phyloP scores from a whole-genome alignment of 2,888 invertebrate genomes.

The Scaptomyza tumidula region DNA sequence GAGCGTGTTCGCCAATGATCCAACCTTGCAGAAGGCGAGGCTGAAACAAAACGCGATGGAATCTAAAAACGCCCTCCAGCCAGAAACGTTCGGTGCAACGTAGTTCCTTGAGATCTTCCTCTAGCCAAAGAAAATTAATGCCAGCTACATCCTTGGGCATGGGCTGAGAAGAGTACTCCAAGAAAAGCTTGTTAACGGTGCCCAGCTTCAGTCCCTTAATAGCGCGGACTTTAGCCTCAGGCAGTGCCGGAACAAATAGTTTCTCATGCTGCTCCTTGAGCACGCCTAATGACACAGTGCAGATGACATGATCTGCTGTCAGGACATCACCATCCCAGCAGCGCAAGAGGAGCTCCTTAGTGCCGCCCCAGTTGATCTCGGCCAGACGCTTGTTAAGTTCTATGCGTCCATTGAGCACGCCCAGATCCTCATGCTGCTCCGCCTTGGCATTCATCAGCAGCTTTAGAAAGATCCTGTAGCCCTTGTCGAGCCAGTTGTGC shows the following conservation, averaged over 20 bases:
- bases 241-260: constrained; percentile 85
- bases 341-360: constrained; percentile 52
- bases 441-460: constrained; percentile 85
- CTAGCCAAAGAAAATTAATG: constrained; percentile 86
- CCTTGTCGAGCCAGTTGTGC: constrained; percentile 90
- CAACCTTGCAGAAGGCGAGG: constrained; percentile 88
- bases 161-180: constrained; percentile 86
- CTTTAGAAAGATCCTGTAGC: constrained; percentile 89
- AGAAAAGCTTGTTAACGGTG: constrained; percentile 87
- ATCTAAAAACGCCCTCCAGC: constrained; percentile 88
- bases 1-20: constrained; percentile 88
- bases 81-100: constrained; percentile 84
- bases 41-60: constrained; percentile 87
- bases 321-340: constrained; percentile 82
- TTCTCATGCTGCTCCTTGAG: constrained; percentile 85
- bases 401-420: constrained; percentile 79
- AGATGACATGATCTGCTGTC: constrained; percentile 86
- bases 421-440: constrained; percentile 54
- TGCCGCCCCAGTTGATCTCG: constrained; percentile 65
- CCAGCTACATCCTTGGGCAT: constrained; percentile 85
- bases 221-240: constrained; percentile 84
- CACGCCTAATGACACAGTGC: constrained; percentile 87
- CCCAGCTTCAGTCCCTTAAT: constrained; percentile 87
- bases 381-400: constrained; percentile 67
- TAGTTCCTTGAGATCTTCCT: constrained; percentile 83